Evolutionary conservation across 2,113 vertebrate species (phyloP).

Genomic region (Marcusenius ussheri): DNA sequence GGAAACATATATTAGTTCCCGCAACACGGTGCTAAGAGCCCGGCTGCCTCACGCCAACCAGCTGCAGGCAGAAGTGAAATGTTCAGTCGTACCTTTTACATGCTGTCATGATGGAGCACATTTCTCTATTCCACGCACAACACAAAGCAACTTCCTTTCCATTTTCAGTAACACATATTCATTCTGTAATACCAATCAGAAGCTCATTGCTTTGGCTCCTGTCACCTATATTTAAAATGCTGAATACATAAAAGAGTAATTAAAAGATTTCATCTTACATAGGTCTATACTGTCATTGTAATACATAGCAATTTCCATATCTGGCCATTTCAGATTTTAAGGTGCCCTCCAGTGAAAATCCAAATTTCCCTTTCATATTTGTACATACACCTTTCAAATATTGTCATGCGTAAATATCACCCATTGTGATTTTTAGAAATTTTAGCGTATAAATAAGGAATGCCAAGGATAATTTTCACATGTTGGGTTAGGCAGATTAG

Average conservation of each 20-base stretch:
- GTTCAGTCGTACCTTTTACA: background rate
- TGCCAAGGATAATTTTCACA: background rate
- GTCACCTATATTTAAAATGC: background rate
- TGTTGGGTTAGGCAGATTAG: background rate
- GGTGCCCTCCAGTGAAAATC: background rate
- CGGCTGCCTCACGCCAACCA: background rate
- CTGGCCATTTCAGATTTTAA: constrained; percentile 1
- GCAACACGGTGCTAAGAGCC: background rate
- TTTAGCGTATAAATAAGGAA: background rate
- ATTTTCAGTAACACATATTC: background rate
- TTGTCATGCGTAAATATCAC: background rate
- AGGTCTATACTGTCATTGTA: background rate
- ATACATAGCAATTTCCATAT: background rate
- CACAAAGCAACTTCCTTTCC: background rate
- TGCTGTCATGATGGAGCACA: background rate
- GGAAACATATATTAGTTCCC: background rate
- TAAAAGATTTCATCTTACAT: constrained; percentile 1
- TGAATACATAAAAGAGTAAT: background rate
- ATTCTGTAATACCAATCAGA: background rate
- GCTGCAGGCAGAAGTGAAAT: background rate
- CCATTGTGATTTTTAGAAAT: background rate
- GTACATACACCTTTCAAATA: background rate
- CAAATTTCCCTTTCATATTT: background rate
- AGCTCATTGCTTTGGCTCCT: background rate
- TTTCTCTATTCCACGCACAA: background rate